These are phyloP conservation scores for Eurypyga helias DNA, from an alignment of 2,113 vertebrate species.

Conservation along the genomic window DNA sequence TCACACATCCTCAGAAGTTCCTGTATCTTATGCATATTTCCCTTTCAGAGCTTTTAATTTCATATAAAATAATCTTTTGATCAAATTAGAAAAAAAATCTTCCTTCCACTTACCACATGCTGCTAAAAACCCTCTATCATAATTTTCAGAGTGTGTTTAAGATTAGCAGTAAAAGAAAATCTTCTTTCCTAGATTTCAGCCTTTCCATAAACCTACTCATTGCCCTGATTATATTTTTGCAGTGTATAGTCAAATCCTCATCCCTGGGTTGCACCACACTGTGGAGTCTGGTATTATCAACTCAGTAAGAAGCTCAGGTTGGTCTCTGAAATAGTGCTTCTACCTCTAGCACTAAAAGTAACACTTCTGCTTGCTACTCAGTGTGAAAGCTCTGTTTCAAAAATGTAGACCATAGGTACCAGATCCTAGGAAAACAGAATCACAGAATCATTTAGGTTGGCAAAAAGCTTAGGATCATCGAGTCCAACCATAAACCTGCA, in stretches of 20 bases:
- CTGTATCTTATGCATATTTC: background rate
- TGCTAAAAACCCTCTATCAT: background rate
- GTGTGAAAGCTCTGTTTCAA: background rate
- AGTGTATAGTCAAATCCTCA: background rate
- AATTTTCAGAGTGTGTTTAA: background rate
- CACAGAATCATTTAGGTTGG: background rate
- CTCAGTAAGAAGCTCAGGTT: background rate
- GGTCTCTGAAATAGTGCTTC: background rate
- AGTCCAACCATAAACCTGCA: background rate
- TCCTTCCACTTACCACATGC: background rate
- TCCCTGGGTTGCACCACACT: background rate
- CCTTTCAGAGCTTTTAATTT: background rate
- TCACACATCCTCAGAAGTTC: background rate
- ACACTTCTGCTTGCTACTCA: background rate
- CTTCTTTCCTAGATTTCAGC: background rate
- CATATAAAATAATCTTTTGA: background rate
- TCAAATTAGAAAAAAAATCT: background rate
- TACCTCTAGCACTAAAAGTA: background rate
- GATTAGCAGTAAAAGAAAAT: background rate
- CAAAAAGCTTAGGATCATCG: background rate
- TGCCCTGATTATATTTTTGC: background rate
- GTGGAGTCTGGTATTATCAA: background rate
- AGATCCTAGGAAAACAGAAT: background rate
- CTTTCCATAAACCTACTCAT: background rate
- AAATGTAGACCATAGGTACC: background rate